Conservation (phyloP, 2,888 invertebrate genomes). For the Drosophila lacicola region DNA sequence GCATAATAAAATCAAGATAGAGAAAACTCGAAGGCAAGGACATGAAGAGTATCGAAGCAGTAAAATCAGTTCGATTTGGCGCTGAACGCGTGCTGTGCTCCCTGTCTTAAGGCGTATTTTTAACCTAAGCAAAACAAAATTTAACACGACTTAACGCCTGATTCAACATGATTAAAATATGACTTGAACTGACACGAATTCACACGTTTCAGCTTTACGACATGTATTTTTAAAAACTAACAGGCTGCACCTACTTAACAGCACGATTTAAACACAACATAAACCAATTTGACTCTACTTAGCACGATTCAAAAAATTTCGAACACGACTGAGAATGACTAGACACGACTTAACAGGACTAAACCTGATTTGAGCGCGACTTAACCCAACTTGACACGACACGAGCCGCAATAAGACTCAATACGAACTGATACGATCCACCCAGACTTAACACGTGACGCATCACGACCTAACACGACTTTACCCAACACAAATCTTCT, state of each 20-base stretch:
- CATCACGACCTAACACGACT: not conserved
- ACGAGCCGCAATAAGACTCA: no score
- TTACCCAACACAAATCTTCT: not conserved
- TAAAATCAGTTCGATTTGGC: slow-evolving; percentile 1
- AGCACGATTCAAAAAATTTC: not conserved
- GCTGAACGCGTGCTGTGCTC: not conserved
- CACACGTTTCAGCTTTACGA: no score
- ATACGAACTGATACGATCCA: no score
- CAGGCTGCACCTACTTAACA: not conserved
- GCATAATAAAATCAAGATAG: slow-evolving; percentile 80
- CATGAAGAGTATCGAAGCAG: slow-evolving; percentile 1
- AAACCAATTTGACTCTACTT: not conserved
- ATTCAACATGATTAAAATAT: not conserved
- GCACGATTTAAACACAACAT: not conserved
- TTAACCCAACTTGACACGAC: no score
- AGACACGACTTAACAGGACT: no score
- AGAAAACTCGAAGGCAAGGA: slow-evolving; percentile 35
- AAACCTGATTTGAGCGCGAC: no score
- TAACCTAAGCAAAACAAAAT: not conserved
- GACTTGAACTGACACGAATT: not conserved
- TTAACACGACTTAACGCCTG: not conserved
- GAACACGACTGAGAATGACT: no score
- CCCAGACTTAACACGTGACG: no score
- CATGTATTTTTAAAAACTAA: no score
- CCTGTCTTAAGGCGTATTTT: not conserved